Evolutionary conservation across 2,113 vertebrate genomes (phyloP), one percentile per base, ranked within the genome.

Genomic region (Anguilla japonica): DNA sequence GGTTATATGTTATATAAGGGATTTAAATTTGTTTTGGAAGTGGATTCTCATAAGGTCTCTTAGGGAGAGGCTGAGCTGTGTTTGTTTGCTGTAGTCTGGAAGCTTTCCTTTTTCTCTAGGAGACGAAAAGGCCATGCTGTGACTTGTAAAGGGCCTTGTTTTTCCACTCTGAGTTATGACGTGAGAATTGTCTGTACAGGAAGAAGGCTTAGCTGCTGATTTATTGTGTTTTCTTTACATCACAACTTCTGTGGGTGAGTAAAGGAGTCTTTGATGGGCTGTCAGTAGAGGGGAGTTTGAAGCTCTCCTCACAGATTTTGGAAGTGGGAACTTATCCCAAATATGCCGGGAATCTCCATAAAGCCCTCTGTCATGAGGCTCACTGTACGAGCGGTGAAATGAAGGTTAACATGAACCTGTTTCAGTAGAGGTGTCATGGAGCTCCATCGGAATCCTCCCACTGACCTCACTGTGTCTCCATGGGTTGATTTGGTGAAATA

Each of bases 181-280:
- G 22, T 67, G 20, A 67, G 22, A 67, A 67, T 13, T 22, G 22
- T 26, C 18, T 67, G 18, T 67, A 67, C 60, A 67, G 15, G 57
- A 60, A 60, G 41, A 8, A 39, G 20, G 41, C 40, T 3, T 40
- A 81, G 20, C 67, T 16, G 81, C 39, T 83, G 82, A 87, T n/a
- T 87, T 46, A 81, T 67, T 20, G 82, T 29, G 50, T 80, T 87
- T 83, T 83, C 82, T 79, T 79, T 40, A 60, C 15, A 60, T 18
- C n/a, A 63, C 56, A 63, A 4, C 18, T 67, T 26, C 22, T 26
- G 5, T 5, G 18, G 20, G 18, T 26, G 20, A 67, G 60, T 26
- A 67, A 26, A 67, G 20, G 60, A 26, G 60, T 67, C 60, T 67
- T 67, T 67, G 60, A 67, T 67, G 20, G 26, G 60, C 18, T 26